Conservation (phyloP, 2,888 invertebrate species). For the Stenotaenia linearis region DNA sequence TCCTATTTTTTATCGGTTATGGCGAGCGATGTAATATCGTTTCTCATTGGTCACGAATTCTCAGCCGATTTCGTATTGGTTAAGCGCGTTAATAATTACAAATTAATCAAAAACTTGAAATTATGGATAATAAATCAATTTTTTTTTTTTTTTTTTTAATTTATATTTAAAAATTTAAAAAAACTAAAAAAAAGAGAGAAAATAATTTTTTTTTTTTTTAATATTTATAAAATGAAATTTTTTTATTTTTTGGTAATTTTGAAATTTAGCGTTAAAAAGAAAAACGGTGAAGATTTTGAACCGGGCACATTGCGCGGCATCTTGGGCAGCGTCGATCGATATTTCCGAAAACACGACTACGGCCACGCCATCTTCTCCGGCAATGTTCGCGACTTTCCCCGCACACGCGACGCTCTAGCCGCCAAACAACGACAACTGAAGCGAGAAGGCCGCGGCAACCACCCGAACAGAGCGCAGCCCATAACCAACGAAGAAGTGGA, state of each 20-base stretch:
- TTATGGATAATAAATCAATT: neutral
- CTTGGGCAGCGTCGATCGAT: constrained; percentile 35
- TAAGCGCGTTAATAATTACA: no score
- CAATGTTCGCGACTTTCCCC: constrained; percentile 33
- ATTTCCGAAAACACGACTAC: constrained; percentile 34
- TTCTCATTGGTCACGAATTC: neutral
- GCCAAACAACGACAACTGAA: constrained; percentile 33
- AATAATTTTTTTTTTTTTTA: neutral
- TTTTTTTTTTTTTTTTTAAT: neutral
- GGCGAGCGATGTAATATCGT: neutral
- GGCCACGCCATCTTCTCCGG: constrained; percentile 35
- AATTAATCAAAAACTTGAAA: no score
- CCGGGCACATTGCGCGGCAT: constrained; percentile 34
- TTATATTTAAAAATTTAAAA: no score
- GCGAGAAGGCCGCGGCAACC: constrained; percentile 33
- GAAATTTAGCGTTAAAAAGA: constrained; percentile 26
- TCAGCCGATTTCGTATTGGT: neutral
- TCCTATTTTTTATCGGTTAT: neutral
- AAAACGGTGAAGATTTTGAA: constrained; percentile 34
- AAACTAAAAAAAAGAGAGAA: neutral
- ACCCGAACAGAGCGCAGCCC: constrained; percentile 32
- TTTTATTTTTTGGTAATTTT: neutral
- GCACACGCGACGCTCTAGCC: constrained; percentile 33
- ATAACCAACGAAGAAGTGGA: constrained; percentile 33
- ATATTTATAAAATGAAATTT: neutral